phyloP scores from a whole-genome alignment of 2,888 invertebrate genomes.

The Dendrolimus houi region DNA sequence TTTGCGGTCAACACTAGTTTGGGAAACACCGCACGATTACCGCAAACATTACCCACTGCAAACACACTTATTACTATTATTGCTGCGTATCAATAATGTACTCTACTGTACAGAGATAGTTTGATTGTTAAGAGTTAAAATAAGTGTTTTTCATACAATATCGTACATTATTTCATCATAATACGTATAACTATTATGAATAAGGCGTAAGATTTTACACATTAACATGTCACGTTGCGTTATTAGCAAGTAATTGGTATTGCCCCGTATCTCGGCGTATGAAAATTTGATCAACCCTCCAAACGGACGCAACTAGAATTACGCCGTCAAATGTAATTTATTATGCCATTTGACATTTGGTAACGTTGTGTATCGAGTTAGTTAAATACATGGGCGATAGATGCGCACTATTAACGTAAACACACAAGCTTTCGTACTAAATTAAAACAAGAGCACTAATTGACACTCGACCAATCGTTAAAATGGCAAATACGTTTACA shows the following conservation, averaged over 20 bases:
- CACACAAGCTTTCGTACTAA: background rate
- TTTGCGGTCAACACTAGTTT: conserved; percentile 43
- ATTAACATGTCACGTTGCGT: too few relatives aligned
- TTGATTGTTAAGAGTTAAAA: too few relatives aligned
- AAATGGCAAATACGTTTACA: background rate
- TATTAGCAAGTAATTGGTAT: background rate
- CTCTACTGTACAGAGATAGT: too few relatives aligned
- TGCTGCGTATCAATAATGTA: conserved; percentile 4
- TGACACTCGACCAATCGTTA: background rate
- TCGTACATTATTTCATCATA: too few relatives aligned
- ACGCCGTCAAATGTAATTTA: conserved; percentile 8
- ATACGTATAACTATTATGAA: too few relatives aligned
- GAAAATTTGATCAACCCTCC: background rate
- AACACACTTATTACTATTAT: conserved; percentile 28
- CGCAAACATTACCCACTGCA: conserved; percentile 36
- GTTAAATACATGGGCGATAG: conserved; percentile 1
- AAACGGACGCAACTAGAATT: conserved; percentile 7
- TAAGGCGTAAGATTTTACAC: too few relatives aligned
- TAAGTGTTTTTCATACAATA: too few relatives aligned
- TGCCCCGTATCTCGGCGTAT: background rate
- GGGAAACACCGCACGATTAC: conserved; percentile 26
- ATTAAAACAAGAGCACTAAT: background rate
- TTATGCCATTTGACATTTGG: conserved; percentile 6
- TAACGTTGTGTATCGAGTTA: conserved; percentile 3
- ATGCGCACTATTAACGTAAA: background rate